Evolutionary conservation across 2,797 vertebrate genomes (phyloP).

Genomic region (Oreortyx pictus): DNA sequence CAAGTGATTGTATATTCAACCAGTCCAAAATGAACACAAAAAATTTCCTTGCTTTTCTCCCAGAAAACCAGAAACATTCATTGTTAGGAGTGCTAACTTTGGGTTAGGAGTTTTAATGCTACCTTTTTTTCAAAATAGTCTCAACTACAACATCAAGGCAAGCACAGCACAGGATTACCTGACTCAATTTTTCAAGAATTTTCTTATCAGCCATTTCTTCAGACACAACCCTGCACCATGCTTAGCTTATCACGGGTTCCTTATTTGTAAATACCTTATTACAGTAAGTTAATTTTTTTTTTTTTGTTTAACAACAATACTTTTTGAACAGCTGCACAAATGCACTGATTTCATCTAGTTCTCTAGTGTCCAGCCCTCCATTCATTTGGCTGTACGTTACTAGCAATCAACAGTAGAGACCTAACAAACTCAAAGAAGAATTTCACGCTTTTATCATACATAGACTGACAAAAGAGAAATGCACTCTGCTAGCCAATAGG

Average conservation of each 20-base stretch:
- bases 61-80: not conserved
- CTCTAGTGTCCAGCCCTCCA: too few species aligned
- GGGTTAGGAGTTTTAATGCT: not conserved
- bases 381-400: not conserved
- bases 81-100: not conserved
- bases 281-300: not conserved
- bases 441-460: not conserved
- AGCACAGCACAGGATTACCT: not conserved
- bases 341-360: not conserved
- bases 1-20: not conserved
- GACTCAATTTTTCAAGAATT: not conserved
- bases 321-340: not conserved
- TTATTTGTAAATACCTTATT: not conserved
- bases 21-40: not conserved
- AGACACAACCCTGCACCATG: not conserved
- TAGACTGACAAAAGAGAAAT: not conserved
- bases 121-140: not conserved
- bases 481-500: not conserved
- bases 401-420: not conserved
- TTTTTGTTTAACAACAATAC: not conserved
- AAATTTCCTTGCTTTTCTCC: not conserved
- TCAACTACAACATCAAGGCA: not conserved
- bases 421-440: not conserved
- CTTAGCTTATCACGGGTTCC: not conserved
- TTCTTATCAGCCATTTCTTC: not conserved